Percentiles rank a stretch among this genome's conserved stretches.
phyloP scores from a whole-genome alignment of 2,113 vertebrate species.

The Pteruthius melanotis region DNA sequence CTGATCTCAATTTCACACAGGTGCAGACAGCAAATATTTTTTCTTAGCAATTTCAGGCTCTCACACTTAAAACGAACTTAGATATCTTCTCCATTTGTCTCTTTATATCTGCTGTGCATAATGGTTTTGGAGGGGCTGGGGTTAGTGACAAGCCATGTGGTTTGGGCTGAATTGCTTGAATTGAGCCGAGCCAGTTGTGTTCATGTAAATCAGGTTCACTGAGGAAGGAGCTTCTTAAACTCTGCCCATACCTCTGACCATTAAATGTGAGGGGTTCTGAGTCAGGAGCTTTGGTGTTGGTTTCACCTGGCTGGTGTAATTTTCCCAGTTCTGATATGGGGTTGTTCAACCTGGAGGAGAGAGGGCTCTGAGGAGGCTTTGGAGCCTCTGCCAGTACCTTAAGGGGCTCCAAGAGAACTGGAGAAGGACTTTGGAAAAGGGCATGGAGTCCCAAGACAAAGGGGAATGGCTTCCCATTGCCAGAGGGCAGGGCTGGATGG shows the following conservation, averaged over 20 bases:
- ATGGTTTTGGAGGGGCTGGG: not conserved
- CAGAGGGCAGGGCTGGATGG: accelerated
- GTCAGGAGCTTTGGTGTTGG: not conserved
- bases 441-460: not conserved
- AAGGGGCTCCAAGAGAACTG: not conserved
- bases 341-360: not conserved
- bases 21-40: slow-evolving; percentile 41
- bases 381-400: not conserved
- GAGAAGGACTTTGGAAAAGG: not conserved
- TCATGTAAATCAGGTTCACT: not conserved
- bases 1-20: not conserved
- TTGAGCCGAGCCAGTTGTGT: not conserved
- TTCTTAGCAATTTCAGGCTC: not conserved
- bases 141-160: not conserved
- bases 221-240: not conserved
- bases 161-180: not conserved
- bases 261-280: not conserved
- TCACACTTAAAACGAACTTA: not conserved
- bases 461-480: not conserved
- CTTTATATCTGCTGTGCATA: accelerated
- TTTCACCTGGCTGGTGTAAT: not conserved
- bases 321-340: accelerated
- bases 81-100: not conserved
- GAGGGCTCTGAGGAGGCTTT: not conserved
- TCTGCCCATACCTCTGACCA: not conserved